Percentiles rank a stretch among this genome's conserved stretches.
phyloP scores from a whole-genome alignment of 2,888 invertebrate species.

The Macrosiphum euphorbiae region DNA sequence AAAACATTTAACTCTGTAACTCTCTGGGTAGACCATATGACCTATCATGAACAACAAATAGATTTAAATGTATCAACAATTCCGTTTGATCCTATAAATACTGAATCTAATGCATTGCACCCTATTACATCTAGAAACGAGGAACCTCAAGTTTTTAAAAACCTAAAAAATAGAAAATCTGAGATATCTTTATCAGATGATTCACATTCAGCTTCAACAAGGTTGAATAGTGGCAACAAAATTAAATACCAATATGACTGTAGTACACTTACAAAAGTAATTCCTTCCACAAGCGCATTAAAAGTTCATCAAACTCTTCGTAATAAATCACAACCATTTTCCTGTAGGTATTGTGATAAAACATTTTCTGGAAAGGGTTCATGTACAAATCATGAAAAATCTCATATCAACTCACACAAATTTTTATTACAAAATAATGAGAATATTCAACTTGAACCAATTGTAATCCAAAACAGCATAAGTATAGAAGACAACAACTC shows the following conservation, averaged over 20 bases:
- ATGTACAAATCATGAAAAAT: conserved; percentile 55
- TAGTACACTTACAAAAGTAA: background rate
- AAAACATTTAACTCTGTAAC: background rate
- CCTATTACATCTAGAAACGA: background rate
- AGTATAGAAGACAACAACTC: background rate
- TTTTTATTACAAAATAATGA: background rate
- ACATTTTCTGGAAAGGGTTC: background rate
- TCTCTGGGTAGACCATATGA: conserved; percentile 38
- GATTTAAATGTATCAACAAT: background rate
- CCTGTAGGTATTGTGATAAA: conserved; percentile 15
- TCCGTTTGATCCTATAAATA: background rate
- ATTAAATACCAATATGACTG: background rate
- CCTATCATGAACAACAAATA: background rate
- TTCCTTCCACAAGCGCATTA: background rate
- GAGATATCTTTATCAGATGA: background rate
- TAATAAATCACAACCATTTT: background rate
- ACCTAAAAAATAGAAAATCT: background rate
- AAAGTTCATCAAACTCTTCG: background rate
- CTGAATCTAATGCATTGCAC: background rate
- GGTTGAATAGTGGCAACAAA: background rate
- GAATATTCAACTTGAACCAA: background rate
- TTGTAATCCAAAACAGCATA: background rate
- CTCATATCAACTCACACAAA: background rate
- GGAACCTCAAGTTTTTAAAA: background rate
- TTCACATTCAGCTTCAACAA: background rate